Conservation (phyloP, 2,888 invertebrate species). For the Himalopsyche anomala region DNA sequence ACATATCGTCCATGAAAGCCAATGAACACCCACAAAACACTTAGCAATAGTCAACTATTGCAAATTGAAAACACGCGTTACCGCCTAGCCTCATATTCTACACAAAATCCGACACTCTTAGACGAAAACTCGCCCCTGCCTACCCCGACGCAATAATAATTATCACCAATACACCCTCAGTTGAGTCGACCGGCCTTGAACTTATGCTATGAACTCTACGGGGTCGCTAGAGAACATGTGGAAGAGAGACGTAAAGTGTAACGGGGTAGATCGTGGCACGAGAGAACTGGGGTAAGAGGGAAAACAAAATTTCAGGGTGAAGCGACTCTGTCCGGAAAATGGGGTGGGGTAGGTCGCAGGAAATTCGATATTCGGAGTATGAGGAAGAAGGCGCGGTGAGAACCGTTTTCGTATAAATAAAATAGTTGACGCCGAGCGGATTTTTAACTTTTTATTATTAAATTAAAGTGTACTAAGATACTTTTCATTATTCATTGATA, state of each 20-base stretch:
- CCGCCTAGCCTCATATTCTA: not conserved
- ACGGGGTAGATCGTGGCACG: conserved; percentile 14
- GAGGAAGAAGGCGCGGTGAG: not conserved
- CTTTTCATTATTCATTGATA: too few species aligned
- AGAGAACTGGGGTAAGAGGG: conserved; percentile 18
- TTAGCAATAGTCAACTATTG: not conserved
- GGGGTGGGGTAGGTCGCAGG: conserved; percentile 9
- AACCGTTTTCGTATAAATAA: not conserved
- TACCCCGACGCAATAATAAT: conserved; percentile 18
- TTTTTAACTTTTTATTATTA: too few species aligned
- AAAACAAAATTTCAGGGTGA: conserved; percentile 34
- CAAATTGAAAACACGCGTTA: conserved; percentile 1
- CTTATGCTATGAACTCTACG: not conserved
- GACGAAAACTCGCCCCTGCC: not conserved
- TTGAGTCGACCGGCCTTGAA: conserved; percentile 20
- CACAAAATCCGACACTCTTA: not conserved
- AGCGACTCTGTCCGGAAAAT: not conserved
- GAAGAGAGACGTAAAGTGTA: not conserved
- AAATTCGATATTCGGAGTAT: not conserved
- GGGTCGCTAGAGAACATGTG: not conserved
- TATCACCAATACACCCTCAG: conserved; percentile 22
- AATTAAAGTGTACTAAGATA: too few species aligned
- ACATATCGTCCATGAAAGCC: not conserved
- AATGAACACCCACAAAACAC: not conserved
- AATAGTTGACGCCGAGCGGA: not conserved